These are phyloP conservation scores for Dipodomys ordii DNA, from an alignment of 2,113 vertebrate species.

Conservation along the genomic window DNA sequence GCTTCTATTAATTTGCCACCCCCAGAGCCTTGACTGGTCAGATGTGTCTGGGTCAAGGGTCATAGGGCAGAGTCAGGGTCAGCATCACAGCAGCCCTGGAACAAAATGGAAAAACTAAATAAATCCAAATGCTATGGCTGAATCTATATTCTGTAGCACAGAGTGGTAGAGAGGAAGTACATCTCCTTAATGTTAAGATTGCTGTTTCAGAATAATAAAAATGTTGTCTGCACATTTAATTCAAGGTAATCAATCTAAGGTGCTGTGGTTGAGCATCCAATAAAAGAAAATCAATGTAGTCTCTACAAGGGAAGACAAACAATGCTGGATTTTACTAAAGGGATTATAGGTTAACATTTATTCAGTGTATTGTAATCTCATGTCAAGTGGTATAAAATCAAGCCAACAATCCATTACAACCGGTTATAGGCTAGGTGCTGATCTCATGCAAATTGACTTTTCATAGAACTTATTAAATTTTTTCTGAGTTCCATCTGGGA, in stretches of 20 bases:
- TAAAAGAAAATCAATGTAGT: constrained; percentile 95
- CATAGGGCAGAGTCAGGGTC: constrained; percentile 95
- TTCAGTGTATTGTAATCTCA: constrained; percentile 93
- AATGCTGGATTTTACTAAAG: constrained; percentile 92
- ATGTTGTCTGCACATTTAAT: constrained; percentile 94
- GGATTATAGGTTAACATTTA: constrained; percentile 98
- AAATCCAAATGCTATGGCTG: constrained; percentile 87
- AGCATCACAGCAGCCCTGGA: constrained; percentile 91
- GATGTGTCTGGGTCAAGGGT: constrained; percentile 98
- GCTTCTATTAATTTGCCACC: constrained; percentile 99
- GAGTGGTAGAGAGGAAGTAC: constrained; percentile 37
- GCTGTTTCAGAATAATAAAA: constrained; percentile 91
- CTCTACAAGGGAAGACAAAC: constrained; percentile 93
- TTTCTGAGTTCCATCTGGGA: constrained; percentile 85
- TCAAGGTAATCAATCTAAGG: constrained; percentile 96
- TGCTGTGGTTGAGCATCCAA: constrained; percentile 94
- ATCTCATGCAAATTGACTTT: constrained; percentile 93
- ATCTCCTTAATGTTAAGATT: constrained; percentile 87
- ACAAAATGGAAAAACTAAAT: constrained; percentile 88
- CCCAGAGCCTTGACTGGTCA: constrained; percentile 98
- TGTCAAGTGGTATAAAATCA: constrained; percentile 95
- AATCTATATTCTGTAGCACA: constrained; percentile 74
- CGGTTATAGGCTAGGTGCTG: constrained; percentile 92
- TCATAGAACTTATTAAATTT: constrained; percentile 89
- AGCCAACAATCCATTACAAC: constrained; percentile 94